phyloP scores from a whole-genome alignment of 2,797 vertebrate genomes.

The Sus cebifrons region DNA sequence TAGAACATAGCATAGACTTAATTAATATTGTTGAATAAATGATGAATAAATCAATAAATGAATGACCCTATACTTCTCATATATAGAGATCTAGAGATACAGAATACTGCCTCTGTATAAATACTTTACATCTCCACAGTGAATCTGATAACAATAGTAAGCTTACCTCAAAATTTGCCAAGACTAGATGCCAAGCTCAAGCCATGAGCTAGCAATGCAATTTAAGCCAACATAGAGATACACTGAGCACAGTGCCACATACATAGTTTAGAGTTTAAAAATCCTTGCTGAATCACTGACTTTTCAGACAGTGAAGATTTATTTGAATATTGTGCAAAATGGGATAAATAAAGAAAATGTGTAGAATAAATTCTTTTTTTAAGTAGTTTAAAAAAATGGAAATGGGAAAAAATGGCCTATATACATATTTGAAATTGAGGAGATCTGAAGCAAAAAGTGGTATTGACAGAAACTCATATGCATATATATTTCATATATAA shows the following conservation, averaged over 20 bases:
- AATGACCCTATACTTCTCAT: not conserved
- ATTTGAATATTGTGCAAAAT: conserved; percentile 49
- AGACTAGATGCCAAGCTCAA: conserved; percentile 31
- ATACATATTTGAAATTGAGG: conserved; percentile 1
- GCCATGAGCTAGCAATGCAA: not conserved
- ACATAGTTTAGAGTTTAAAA: conserved; percentile 44
- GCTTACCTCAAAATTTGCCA: conserved; percentile 30
- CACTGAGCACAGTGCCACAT: not conserved
- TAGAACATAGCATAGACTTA: not conserved
- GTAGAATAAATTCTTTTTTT: not conserved
- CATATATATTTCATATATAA: too few relatives aligned
- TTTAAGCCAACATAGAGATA: not conserved
- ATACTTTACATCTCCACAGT: conserved; percentile 4
- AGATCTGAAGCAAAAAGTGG: conserved; percentile 19
- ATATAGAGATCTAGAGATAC: conserved; percentile 11
- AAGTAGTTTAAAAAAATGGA: conserved; percentile 22
- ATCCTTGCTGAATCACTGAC: not conserved
- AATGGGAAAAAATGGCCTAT: not conserved
- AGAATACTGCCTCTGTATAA: not conserved
- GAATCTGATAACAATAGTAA: not conserved
- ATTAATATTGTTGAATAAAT: conserved; percentile 5
- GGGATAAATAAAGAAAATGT: conserved; percentile 31
- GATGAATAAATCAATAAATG: conserved; percentile 16
- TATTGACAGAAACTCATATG: conserved; percentile 19
- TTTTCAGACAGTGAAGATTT: not conserved